Percentiles rank a stretch among this genome's conserved stretches.
These are phyloP conservation scores for Phacellophora camtschatica DNA, from an alignment of 30 jellyfish, hydroid and myxozoan species.

Conservation along the genomic window DNA sequence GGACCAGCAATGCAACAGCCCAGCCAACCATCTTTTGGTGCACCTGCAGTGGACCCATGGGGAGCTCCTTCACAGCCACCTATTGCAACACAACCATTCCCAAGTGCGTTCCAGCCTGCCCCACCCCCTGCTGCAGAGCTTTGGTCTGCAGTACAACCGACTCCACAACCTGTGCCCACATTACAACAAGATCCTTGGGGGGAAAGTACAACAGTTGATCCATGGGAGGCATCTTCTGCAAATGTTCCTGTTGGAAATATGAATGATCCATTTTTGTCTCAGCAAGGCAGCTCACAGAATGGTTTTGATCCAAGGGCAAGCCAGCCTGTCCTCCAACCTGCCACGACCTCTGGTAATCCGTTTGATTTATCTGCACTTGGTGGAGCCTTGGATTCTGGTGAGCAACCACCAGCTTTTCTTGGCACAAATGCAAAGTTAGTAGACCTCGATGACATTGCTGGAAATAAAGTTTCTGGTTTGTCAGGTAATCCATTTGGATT, in stretches of 20 bases:
- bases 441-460: slow-evolving; percentile 82
- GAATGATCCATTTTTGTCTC: slow-evolving; percentile 64
- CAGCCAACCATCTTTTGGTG: slow-evolving; percentile 18
- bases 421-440: slow-evolving; percentile 85
- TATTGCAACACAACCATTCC: slow-evolving; percentile 11
- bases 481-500: slow-evolving; percentile 71
- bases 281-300: slow-evolving; percentile 16
- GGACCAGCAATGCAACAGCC: not conserved
- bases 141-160: slow-evolving; percentile 34
- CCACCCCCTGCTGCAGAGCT: slow-evolving; percentile 67
- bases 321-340: slow-evolving; percentile 6
- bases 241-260: not conserved
- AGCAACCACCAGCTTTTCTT: slow-evolving; percentile 49
- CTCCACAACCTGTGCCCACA: slow-evolving; percentile 13
- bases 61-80: slow-evolving; percentile 18
- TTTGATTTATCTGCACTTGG: slow-evolving; percentile 50
- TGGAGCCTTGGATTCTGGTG: slow-evolving; percentile 34
- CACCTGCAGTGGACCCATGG: slow-evolving; percentile 65
- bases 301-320: slow-evolving; percentile 85
- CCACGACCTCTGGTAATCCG: slow-evolving; percentile 39
- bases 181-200: slow-evolving; percentile 65
- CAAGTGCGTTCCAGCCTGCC: slow-evolving; percentile 5
- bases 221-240: slow-evolving; percentile 65
- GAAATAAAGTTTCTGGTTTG: slow-evolving; percentile 29
- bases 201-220: slow-evolving; percentile 48